These are phyloP conservation scores for Nephotettix cincticeps DNA, from an alignment of 1,140 invertebrate genomes.

Conservation along the genomic window DNA sequence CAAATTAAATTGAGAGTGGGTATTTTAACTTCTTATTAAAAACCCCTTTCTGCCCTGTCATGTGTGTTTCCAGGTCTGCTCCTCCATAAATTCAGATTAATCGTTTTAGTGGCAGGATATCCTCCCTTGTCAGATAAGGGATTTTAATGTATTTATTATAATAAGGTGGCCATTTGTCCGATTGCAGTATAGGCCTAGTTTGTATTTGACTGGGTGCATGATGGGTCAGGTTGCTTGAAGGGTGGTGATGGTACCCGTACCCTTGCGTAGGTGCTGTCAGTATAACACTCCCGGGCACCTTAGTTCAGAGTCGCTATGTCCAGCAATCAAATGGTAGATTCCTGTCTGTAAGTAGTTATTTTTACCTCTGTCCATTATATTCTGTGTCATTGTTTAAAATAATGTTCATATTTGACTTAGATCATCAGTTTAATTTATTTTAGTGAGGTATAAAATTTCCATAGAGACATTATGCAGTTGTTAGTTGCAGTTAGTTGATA, in stretches of 20 bases:
- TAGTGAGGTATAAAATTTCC: too few relatives aligned
- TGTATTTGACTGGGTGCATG: background rate
- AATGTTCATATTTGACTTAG: too few relatives aligned
- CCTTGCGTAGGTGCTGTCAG: background rate
- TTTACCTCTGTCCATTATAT: too few relatives aligned
- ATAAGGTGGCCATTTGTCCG: background rate
- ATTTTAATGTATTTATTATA: background rate
- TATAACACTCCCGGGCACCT: background rate
- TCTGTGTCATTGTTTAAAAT: too few relatives aligned
- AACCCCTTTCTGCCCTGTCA: too few relatives aligned
- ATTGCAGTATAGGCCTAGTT: background rate
- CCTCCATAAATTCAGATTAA: background rate
- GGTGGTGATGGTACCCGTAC: background rate
- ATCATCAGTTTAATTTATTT: too few relatives aligned
- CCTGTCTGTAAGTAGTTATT: constrained; percentile 52
- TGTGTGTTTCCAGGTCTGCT: background rate
- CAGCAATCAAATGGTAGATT: constrained; percentile 57
- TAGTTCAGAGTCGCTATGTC: constrained; percentile 47
- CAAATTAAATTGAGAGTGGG: too few relatives aligned
- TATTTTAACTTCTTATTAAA: too few relatives aligned
- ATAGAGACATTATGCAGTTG: too few relatives aligned
- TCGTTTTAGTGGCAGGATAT: background rate
- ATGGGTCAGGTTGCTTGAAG: background rate
- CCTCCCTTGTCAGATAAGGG: background rate
- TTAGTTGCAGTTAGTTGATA: too few relatives aligned